These are phyloP conservation scores for Drosophila ficusphila DNA, from an alignment of 1,140 invertebrate genomes.

Conservation along the genomic window DNA sequence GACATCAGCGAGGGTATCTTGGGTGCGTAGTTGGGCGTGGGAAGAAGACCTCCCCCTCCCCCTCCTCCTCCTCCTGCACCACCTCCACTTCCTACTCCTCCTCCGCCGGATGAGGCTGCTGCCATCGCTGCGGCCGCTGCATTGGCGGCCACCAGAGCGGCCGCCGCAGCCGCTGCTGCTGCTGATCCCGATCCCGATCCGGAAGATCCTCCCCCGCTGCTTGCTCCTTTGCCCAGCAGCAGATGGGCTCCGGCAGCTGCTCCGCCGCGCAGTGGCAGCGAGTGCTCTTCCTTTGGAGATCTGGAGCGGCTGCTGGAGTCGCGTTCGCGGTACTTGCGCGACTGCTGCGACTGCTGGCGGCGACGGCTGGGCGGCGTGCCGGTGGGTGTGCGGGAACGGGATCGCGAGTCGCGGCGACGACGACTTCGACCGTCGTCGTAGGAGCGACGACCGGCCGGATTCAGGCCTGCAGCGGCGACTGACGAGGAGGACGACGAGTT, in stretches of 20 bases:
- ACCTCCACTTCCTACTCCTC: too few relatives aligned
- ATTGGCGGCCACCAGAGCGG: slow-evolving; percentile 22
- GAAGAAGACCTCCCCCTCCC: slow-evolving; percentile 45
- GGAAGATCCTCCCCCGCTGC: not conserved
- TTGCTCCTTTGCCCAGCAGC: not conserved
- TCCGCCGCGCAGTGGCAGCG: not conserved
- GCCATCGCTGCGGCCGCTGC: slow-evolving; percentile 16
- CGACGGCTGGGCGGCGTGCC: slow-evolving; percentile 34
- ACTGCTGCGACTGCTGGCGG: slow-evolving; percentile 12
- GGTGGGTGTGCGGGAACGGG: slow-evolving; percentile 57
- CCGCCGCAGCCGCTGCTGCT: slow-evolving; percentile 16
- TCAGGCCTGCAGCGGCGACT: slow-evolving; percentile 7
- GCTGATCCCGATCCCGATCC: not conserved
- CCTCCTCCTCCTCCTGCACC: not conserved
- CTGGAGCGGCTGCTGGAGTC: slow-evolving; percentile 59
- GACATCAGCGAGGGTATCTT: slow-evolving; percentile 76
- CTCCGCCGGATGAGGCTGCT: not conserved
- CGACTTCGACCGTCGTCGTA: slow-evolving; percentile 55
- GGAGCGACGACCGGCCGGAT: slow-evolving; percentile 40
- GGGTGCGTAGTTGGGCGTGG: slow-evolving; percentile 62
- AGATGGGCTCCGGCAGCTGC: slow-evolving; percentile 9
- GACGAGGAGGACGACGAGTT: slow-evolving; percentile 36
- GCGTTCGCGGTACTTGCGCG: slow-evolving; percentile 59
- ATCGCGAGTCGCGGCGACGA: slow-evolving; percentile 52
- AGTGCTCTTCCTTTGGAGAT: slow-evolving; percentile 42